Conservation (phyloP, 2,797 vertebrate genomes). For the Squalus acanthias region DNA sequence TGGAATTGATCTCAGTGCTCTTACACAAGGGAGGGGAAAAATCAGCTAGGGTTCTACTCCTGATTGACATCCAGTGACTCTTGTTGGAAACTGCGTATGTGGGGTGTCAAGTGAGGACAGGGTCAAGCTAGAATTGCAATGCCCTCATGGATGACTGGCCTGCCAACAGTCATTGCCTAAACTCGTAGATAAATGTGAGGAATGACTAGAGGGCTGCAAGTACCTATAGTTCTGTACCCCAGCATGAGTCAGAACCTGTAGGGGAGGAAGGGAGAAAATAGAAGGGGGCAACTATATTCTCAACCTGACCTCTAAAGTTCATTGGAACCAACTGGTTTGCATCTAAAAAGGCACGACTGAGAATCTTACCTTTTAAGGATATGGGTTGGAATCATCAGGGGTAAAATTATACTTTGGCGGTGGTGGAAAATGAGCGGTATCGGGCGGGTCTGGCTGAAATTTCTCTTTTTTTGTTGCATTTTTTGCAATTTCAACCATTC, state of each 20-base stretch:
- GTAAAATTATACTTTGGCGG: not conserved
- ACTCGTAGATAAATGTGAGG: too few relatives aligned
- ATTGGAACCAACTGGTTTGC: not conserved
- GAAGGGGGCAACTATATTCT: not conserved
- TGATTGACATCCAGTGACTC: not conserved
- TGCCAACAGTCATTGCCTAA: too few relatives aligned
- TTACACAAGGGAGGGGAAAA: not conserved
- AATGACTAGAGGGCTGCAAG: too few relatives aligned
- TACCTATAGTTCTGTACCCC: not conserved
- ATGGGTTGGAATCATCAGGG: not conserved
- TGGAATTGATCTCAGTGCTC: not conserved
- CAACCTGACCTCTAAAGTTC: not conserved
- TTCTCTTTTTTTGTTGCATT: not conserved
- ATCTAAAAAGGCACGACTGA: not conserved
- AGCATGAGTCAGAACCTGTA: not conserved
- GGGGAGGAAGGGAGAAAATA: not conserved
- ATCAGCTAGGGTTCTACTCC: not conserved
- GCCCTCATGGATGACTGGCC: too few relatives aligned
- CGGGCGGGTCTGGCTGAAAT: not conserved
- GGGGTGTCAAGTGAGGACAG: too few relatives aligned
- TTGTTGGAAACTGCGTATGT: not conserved
- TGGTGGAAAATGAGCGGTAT: not conserved
- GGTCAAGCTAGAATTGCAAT: too few relatives aligned
- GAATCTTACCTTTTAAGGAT: not conserved
- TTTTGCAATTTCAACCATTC: not conserved